phyloP scores from a whole-genome alignment of 1,140 invertebrate species.

The Lepidurus couesii region DNA sequence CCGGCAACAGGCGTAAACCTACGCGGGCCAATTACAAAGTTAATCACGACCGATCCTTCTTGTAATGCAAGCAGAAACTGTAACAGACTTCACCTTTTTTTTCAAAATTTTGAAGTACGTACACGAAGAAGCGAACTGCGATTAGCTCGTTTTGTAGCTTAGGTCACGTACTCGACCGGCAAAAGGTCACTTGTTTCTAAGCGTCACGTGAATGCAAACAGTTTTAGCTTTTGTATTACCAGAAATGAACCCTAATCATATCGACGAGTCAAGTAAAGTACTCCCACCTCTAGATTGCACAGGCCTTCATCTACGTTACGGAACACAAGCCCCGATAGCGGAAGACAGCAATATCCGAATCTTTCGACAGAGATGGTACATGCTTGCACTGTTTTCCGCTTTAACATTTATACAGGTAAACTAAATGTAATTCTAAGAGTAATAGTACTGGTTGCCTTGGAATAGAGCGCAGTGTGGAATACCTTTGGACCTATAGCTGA shows the following conservation, averaged over 20 bases:
- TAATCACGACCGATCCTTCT: too few species aligned
- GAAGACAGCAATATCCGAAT: slow-evolving; percentile 11
- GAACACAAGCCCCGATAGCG: background rate
- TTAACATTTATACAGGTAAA: slow-evolving; percentile 31
- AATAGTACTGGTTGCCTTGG: background rate
- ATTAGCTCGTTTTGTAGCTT: too few species aligned
- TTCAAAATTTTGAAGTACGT: too few species aligned
- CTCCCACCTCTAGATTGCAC: background rate
- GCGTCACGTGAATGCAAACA: background rate
- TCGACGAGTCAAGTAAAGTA: background rate
- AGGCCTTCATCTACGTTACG: background rate
- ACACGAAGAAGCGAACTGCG: too few species aligned
- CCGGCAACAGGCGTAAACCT: too few species aligned
- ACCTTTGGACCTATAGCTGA: slow-evolving; percentile 51
- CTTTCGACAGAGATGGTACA: slow-evolving; percentile 30
- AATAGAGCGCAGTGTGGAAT: slow-evolving; percentile 46
- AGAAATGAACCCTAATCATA: background rate
- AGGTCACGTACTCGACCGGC: too few species aligned
- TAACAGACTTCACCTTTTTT: too few species aligned
- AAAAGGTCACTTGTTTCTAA: background rate
- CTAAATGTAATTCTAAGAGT: background rate
- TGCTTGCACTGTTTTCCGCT: slow-evolving; percentile 27
- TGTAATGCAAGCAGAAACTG: too few species aligned
- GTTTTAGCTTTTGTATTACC: background rate
- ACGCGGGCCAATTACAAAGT: too few species aligned